Evolutionary conservation across 2,888 invertebrate species (phyloP).

Genomic region (Cryptocephalus primarius): DNA sequence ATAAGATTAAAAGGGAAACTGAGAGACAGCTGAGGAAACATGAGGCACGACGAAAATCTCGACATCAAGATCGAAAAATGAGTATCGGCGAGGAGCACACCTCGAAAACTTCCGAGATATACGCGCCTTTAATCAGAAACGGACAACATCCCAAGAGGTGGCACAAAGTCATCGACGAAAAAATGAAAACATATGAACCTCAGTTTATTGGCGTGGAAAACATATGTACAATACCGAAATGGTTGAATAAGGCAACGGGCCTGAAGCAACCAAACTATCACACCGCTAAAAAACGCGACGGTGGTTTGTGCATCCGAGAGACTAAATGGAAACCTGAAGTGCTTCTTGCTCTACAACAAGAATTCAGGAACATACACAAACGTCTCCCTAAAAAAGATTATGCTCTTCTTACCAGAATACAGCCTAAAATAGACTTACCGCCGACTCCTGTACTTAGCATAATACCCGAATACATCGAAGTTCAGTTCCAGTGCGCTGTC

Average conservation of each 20-base stretch:
- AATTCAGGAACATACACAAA: constrained; percentile 35
- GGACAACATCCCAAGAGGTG: constrained; percentile 54
- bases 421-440: constrained; percentile 13
- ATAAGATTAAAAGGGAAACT: constrained; percentile 42
- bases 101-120: constrained; percentile 43
- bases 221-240: constrained; percentile 40
- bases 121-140: constrained; percentile 51
- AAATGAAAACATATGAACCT: constrained; percentile 25
- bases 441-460: constrained; percentile 28
- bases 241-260: constrained; percentile 35
- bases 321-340: constrained; percentile 57
- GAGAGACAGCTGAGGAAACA: constrained; percentile 45
- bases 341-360: constrained; percentile 46
- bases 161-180: constrained; percentile 41
- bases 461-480: constrained; percentile 31
- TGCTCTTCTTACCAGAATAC: constrained; percentile 20
- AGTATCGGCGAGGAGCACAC: constrained; percentile 32
- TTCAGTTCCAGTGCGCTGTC: constrained; percentile 44
- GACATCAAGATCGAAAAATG: constrained; percentile 24
- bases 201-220: constrained; percentile 37
- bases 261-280: constrained; percentile 28
- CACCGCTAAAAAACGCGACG: not conserved
- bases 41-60: constrained; percentile 29
- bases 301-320: constrained; percentile 45
- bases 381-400: constrained; percentile 8